A percentile compares a stretch with the other conserved stretches of the same genome.
These are phyloP conservation scores for Lamellibrachia columna DNA, from an alignment of 2,888 invertebrate species.

Conservation along the genomic window DNA sequence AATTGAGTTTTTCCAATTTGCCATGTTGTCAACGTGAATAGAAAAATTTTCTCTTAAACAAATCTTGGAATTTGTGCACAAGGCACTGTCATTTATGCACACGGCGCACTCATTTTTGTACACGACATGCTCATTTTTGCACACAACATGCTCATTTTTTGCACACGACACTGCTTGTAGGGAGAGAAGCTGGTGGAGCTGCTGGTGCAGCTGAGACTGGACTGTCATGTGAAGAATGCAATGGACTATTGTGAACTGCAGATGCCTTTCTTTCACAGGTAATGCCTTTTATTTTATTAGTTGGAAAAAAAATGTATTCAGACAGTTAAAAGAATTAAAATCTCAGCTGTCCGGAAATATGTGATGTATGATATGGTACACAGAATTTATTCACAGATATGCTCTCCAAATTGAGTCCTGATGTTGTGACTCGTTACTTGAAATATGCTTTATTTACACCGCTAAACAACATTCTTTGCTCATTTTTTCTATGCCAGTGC, in stretches of 20 bases:
- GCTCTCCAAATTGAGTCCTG: no score
- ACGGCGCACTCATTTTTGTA: no score
- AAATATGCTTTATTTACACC: no score
- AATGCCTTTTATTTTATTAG: neutral
- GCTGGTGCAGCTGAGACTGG: conserved; percentile 45
- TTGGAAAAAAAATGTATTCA: no score
- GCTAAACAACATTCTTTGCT: no score
- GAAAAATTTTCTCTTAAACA: neutral
- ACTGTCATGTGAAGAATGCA: conserved; percentile 49
- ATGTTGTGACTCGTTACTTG: no score
- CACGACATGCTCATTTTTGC: neutral
- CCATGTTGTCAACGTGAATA: neutral
- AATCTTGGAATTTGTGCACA: neutral
- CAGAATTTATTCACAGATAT: no score
- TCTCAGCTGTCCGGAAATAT: no score
- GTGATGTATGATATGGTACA: no score
- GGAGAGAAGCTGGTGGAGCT: conserved; percentile 35
- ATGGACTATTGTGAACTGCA: conserved; percentile 59
- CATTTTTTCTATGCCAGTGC: no score
- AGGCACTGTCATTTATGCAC: no score
- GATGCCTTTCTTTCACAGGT: conserved; percentile 56
- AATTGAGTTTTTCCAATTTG: neutral
- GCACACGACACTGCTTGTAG: conserved; percentile 13
- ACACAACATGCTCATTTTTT: neutral
- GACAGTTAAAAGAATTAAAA: no score